Base-by-base conservation (phyloP, 2,113 vertebrate species). In the Ariopsis seemanni region DNA sequence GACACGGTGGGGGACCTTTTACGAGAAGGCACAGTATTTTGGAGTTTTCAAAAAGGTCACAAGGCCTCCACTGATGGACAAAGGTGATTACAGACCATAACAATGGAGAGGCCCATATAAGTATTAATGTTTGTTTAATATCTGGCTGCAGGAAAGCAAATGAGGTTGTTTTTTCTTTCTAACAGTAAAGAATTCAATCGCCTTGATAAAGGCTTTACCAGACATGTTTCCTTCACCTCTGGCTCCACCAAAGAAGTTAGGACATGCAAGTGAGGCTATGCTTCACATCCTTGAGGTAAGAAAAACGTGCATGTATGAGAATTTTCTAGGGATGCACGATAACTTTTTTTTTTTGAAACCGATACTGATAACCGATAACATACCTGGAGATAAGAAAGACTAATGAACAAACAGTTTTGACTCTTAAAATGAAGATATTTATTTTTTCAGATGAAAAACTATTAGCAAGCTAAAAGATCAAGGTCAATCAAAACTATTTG, bases 211-310 rank as follows among this genome's bases (percentile, higher is more conserved):
- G 86, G 89, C 88, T 88, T 52, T 90, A 18, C 87, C 87, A 55
- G 85, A 91, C 53, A 82, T 89, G 86, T 91, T 91, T 34, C 89
- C 90, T 63, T 91, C 89, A 90, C 87, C 87, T 85, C 78, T 91
- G 63, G 90, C 74, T 67, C 89, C 74, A 82, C 78, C 69, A 55
- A 90, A 87, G 62, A 91, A 87, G 85, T 82, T 90, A 67, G 89
- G 90, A 91, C 89, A 90, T 72, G 85, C 90, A 88, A 91, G 85
- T 90, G 83, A 87, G 78, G 88, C 84, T 55, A 85, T 90, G 85
- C n/a, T 87, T 71, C 85, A 89, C 62, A 27, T 88, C 52, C 90
- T 85, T 90, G 79, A 90, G 89, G 90, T 87, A 86, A 90, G 82
- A 89, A 57, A 34, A 34, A 34, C 34, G 2, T 34, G 34, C 34